Base-by-base conservation (phyloP, 1,140 invertebrate genomes). In the Pissodes strobi region DNA sequence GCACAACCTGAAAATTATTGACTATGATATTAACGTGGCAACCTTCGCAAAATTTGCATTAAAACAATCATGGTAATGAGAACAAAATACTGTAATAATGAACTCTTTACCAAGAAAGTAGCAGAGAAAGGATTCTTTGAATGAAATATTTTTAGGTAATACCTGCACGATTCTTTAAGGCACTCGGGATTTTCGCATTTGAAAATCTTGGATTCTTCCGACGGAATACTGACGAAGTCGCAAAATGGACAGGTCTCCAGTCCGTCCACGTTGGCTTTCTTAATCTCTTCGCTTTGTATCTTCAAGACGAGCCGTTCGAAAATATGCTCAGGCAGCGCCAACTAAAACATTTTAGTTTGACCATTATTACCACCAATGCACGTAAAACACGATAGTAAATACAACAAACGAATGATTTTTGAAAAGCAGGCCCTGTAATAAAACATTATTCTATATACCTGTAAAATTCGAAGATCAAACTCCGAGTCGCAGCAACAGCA, bases 121-220 rank as follows among this genome's bases (percentile, higher is more conserved):
- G n/a, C n/a, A n/a, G n/a, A n/a, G n/a, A n/a, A n/a, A n/a, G n/a
- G n/a, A n/a, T n/a, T n/a, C n/a, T n/a, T n/a, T n/a, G n/a, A n/a
- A n/a, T n/a, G n/a, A n/a, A n/a, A n/a, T n/a, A n/a, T n/a, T n/a
- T n/a, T n/a, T n/a, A n/a, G n/a, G n/a, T n/a, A n/a, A 27, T 64
- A 17, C 41, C 69, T 51, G 71, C 87, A 90, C 1, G 85, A 82
- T 64, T 87, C 86, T 73, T 85, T 87, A 69, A 83, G 81, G 68
- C 87, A 89, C 12, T 87, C 83, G 2, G 80, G 78, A 77, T 88
- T 88, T 0, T 84, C 64, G 66, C 88, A 90, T 55, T 78, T 82
- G 63, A 90, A 88, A 2, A 88, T 73, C 72, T 84, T 87, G 60
- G 87, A 82, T 41, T 84, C 79, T 18, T 77, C 74, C 4, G 82